Base-by-base conservation (phyloP, 1,140 invertebrate genomes). In the Drosophila miranda region DNA sequence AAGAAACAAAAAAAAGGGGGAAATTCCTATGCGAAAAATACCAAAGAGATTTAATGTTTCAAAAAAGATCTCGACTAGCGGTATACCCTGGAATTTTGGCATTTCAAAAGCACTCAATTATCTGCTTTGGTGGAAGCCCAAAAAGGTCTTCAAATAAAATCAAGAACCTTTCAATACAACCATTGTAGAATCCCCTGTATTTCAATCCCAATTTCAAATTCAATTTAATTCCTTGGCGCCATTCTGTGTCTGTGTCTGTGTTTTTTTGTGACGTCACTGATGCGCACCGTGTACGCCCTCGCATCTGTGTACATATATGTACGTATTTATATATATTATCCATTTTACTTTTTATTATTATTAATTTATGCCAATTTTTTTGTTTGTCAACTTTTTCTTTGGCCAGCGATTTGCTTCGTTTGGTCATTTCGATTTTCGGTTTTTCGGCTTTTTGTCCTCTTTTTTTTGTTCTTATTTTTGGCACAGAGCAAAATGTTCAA, bases 291-390 rank as follows among this genome's bases (percentile, higher is more conserved):
- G 11, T 41, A 43, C 38, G 34, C 53, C 50, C 58, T 43, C 61
- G 57, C 51, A 56, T 52, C 34, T 46, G 11, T 73, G 49, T 42
- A 9, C 54, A 28, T 13, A 38, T 13, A 46, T 19, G 19, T 44
- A 50, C 45, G 42, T 55, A 26, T 26, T 45, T 59, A 42, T 46
- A 51, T 16, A 16, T 16, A 16, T 48, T 74, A 42, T 55, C 21
- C 34, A 46, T 67, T 71, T 38, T 57, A 51, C 58, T 52, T 74
- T 72, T 84, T 79, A 64, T 76, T 70, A 67, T 74, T 81, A 81
- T 86, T 86, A 86, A 84, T 84, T 86, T 84, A 80, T 80, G 81
- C 76, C 80, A 80, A 86, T 84, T 84, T 86, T 77, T 38, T 13
- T 38, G 66, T 83, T 73, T 83, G 80, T 83, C 80, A 83, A 79